Base-by-base conservation (phyloP, 2,113 vertebrate genomes). In the Loxodonta africana region DNA sequence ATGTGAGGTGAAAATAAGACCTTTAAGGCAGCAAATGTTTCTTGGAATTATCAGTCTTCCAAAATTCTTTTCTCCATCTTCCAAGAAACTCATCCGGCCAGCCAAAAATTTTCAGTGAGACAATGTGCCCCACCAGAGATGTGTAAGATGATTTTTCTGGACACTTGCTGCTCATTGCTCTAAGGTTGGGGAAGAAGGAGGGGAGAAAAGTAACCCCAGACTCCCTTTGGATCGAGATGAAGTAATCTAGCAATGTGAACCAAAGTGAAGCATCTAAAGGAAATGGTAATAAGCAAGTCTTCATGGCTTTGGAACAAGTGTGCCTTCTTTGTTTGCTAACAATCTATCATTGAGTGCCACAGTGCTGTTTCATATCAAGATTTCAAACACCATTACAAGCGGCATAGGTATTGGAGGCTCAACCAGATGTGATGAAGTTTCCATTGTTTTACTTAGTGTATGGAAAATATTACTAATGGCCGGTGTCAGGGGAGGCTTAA, bases 391-490 rank as follows among this genome's bases (percentile, higher is more conserved):
- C 95, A 88, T 97, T 97, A 88, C 89, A 98, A 98, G 96, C 97
- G 97, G 96, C 91, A 94, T 97, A 98, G 98, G 98, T 98, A 98
- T 91, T 95, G 95, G 95, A 98, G 95, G 83, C 97, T 92, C 83
- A 89, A 83, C 90, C 98, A 98, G 98, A 98, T 96, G 96, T 97
- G 97, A 96, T 96, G 95, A 95, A 98, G 95, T 97, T 98, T 98
- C 96, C 97, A 98, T 98, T 97, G 96, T 98, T 97, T 96, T 96
- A 73, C 74, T 98, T 82, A 97, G 95, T 96, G 97, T 96, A 97
- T 98, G 98, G 98, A 99, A 99, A 99, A 98, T 97, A 96, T 96
- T 97, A 96, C 95, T 98, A 97, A 98, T 97, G 94, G 97, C 94
- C 94, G 69, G 2, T 98, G 92, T 97, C 98, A 96, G 76, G 88